These are phyloP conservation scores for Cabera pusaria DNA, from an alignment of 2,888 invertebrate genomes.

Conservation along the genomic window DNA sequence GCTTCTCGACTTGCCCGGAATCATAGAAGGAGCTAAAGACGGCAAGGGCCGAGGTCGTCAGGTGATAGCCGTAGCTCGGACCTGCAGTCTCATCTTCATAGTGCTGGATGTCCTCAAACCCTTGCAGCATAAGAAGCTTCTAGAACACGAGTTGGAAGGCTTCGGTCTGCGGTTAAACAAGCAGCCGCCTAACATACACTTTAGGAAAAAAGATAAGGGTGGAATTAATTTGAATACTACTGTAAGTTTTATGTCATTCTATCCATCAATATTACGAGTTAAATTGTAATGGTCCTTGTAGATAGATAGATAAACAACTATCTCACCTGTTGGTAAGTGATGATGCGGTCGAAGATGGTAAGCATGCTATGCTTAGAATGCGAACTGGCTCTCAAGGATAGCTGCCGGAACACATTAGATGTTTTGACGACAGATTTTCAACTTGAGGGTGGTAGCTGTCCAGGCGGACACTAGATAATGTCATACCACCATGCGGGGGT, in stretches of 20 bases:
- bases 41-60: conserved; percentile 99
- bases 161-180: conserved; percentile 98
- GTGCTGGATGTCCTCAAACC: conserved; percentile 99
- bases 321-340: too few species aligned
- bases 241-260: conserved; percentile 84
- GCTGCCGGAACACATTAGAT: too few species aligned
- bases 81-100: conserved; percentile 98
- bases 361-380: too few species aligned
- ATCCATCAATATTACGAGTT: too few species aligned
- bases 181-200: conserved; percentile 98
- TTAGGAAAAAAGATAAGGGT: conserved; percentile 98
- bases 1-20: conserved; percentile 99
- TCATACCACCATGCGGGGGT: too few species aligned
- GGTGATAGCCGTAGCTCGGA: conserved; percentile 99
- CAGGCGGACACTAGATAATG: too few species aligned
- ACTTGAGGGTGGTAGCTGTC: too few species aligned
- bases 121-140: conserved; percentile 95
- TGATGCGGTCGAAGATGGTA: too few species aligned
- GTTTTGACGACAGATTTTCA: too few species aligned
- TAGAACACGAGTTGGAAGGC: conserved; percentile 99
- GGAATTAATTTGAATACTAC: conserved; percentile 97
- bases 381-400: too few species aligned
- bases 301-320: too few species aligned
- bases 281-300: too few species aligned
- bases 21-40: conserved; percentile 99